phyloP scores from a whole-genome alignment of 2,113 vertebrate species.

The Pterophyllum scalare region DNA sequence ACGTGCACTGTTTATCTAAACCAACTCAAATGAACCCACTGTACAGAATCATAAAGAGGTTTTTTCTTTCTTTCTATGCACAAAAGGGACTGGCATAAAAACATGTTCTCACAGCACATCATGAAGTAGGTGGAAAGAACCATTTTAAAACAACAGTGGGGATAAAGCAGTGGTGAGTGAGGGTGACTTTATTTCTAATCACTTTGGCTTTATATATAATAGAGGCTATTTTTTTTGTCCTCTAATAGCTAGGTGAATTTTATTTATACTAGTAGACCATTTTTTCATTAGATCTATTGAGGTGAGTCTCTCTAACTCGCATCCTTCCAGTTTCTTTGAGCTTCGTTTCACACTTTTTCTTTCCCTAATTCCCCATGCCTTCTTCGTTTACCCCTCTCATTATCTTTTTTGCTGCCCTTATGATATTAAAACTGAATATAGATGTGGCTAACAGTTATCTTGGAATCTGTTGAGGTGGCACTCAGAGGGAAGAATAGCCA shows the following conservation, averaged over 20 bases:
- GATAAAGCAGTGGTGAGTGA: neutral
- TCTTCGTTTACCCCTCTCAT: neutral
- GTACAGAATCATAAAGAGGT: neutral
- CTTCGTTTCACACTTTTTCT: neutral
- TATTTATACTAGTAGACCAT: neutral
- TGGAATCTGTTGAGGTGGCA: constrained; percentile 48
- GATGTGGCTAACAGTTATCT: neutral
- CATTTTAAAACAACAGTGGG: neutral
- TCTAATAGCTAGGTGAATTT: neutral
- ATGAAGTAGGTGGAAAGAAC: neutral
- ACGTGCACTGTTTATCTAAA: neutral
- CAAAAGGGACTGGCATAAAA: neutral
- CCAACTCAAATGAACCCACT: neutral
- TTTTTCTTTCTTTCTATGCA: neutral
- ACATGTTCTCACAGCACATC: neutral
- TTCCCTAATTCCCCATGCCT: neutral
- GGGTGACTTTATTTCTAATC: neutral
- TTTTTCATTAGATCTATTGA: neutral
- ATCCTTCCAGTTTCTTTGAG: neutral
- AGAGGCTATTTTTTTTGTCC: neutral
- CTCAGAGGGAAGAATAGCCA: constrained; percentile 31
- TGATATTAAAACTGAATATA: constrained; percentile 5
- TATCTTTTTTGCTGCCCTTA: neutral
- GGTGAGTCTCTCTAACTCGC: neutral
- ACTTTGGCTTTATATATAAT: neutral